phyloP scores from a whole-genome alignment of 2,113 vertebrate species.

The Pelecanus crispus region DNA sequence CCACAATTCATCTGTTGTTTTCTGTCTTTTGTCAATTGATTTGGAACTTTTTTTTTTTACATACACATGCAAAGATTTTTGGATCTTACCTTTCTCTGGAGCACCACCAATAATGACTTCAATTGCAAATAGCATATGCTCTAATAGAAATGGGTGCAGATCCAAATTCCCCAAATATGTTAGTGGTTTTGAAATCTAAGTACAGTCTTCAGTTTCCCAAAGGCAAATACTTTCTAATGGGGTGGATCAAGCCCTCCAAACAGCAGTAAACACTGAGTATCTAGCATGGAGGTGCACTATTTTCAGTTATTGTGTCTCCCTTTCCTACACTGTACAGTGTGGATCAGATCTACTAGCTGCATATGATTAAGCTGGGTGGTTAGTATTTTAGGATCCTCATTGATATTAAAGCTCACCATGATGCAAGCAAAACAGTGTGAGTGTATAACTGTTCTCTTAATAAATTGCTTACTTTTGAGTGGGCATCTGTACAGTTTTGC shows the following conservation, averaged over 20 bases:
- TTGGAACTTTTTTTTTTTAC: neutral
- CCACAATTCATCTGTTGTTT: neutral
- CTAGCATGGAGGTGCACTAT: neutral
- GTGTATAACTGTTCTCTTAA: neutral
- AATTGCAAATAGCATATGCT: neutral
- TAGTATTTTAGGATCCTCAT: neutral
- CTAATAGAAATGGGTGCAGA: neutral
- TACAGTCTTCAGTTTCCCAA: neutral
- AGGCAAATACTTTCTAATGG: neutral
- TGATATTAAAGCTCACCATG: neutral
- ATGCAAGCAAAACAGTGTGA: neutral
- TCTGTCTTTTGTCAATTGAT: neutral
- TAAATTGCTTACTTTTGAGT: neutral
- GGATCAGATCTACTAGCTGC: neutral
- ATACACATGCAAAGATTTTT: neutral
- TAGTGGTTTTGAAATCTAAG: neutral
- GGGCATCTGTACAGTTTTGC: neutral
- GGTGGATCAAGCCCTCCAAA: neutral
- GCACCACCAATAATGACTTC: neutral
- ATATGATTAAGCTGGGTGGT: neutral
- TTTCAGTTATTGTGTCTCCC: neutral
- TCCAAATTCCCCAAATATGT: neutral
- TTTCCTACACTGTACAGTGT: neutral
- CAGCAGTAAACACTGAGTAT: neutral
- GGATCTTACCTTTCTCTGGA: constrained; percentile 6